A percentile compares a stretch with the other conserved stretches of the same genome.
Conservation (phyloP, 2,797 vertebrate species). For the Alcedo atthis region DNA sequence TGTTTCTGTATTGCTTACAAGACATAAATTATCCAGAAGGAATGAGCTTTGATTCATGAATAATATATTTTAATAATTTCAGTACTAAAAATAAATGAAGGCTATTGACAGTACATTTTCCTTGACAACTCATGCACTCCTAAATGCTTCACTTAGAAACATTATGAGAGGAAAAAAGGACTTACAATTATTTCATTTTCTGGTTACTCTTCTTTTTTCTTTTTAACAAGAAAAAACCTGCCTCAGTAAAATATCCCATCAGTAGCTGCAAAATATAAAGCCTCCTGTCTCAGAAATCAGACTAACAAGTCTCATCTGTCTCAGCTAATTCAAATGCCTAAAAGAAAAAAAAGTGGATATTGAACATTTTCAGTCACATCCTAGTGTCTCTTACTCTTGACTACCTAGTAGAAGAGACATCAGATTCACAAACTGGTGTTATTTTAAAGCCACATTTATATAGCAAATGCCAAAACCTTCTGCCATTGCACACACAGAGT, state of each 20-base stretch:
- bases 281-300: background rate
- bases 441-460: background rate
- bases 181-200: background rate
- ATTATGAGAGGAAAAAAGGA: background rate
- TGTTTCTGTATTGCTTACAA: background rate
- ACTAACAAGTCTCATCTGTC: background rate
- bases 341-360: background rate
- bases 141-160: background rate
- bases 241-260: background rate
- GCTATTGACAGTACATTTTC: background rate
- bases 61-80: background rate
- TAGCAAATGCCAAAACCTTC: background rate
- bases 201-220: background rate
- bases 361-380: background rate
- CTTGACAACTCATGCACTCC: background rate
- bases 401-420: background rate
- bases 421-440: background rate
- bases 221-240: background rate
- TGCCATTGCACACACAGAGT: background rate
- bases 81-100: background rate
- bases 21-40: background rate
- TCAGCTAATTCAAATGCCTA: background rate
- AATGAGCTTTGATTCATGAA: background rate
- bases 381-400: background rate
- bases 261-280: background rate